Conservation (phyloP, 1,140 invertebrate genomes). For the Drosophila miranda region DNA sequence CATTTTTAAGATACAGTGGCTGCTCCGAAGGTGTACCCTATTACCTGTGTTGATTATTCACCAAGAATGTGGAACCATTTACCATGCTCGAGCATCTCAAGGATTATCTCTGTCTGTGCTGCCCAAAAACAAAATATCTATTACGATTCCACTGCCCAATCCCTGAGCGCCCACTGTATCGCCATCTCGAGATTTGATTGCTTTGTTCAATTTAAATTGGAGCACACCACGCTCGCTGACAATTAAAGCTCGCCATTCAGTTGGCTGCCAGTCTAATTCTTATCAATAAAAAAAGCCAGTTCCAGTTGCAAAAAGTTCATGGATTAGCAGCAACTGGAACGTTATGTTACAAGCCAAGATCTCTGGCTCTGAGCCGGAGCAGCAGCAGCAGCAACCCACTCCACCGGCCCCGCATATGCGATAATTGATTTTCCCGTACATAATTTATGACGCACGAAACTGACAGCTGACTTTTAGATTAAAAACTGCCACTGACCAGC, state of each 20-base stretch:
- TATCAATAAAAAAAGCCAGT: conserved; percentile 64
- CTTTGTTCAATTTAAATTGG: conserved; percentile 51
- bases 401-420: conserved; percentile 41
- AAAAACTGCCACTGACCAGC: conserved; percentile 63
- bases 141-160: neutral
- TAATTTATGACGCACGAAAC: conserved; percentile 79
- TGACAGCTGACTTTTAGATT: conserved; percentile 72
- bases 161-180: conserved; percentile 20
- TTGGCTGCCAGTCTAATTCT: conserved; percentile 52
- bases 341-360: conserved; percentile 27
- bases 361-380: conserved; percentile 8
- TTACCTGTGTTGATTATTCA: neutral
- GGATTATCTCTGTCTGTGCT: neutral
- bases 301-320: conserved; percentile 60
- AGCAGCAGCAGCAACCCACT: too few relatives aligned
- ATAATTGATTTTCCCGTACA: conserved; percentile 80
- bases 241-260: conserved; percentile 46
- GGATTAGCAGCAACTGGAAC: conserved; percentile 53
- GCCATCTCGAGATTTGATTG: conserved; percentile 25
- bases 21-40: neutral
- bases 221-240: conserved; percentile 44
- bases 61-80: neutral
- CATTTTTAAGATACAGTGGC: conserved; percentile 41
- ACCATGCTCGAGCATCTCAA: neutral
- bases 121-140: neutral